Conservation (phyloP, 1,140 invertebrate species). For the Cyclargus thomasi region DNA sequence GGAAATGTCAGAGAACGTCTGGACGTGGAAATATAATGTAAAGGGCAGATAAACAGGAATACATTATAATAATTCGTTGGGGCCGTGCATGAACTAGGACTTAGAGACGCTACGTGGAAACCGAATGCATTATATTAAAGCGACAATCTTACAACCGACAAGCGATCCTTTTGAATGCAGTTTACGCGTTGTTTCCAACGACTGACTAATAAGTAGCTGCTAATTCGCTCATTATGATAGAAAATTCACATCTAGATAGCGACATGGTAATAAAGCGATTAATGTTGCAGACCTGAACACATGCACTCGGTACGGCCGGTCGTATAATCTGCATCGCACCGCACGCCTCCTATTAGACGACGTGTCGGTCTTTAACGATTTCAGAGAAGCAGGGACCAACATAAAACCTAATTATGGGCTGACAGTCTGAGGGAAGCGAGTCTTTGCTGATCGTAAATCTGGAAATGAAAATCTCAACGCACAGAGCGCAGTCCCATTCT, state of each 20-base stretch:
- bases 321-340: constrained; percentile 40
- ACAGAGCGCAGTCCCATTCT: neutral
- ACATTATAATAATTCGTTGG: neutral
- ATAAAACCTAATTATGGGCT: constrained; percentile 14
- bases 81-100: neutral
- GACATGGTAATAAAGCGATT: constrained; percentile 7
- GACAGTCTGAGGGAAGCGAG: neutral
- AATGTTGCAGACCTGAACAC: neutral
- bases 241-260: neutral
- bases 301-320: neutral
- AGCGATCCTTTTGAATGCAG: neutral
- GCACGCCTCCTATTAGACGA: constrained; percentile 38
- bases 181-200: neutral
- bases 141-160: no score
- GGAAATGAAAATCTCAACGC: neutral
- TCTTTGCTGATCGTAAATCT: neutral
- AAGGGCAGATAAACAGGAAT: neutral
- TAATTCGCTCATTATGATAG: constrained; percentile 1
- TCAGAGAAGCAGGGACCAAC: constrained; percentile 32
- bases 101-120: neutral
- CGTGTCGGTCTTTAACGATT: constrained; percentile 43
- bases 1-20: constrained; percentile 35
- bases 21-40: constrained; percentile 1
- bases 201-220: neutral
- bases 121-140: neutral